Base-by-base conservation (phyloP, 2,113 vertebrate species). In the Pelecanus crispus region DNA sequence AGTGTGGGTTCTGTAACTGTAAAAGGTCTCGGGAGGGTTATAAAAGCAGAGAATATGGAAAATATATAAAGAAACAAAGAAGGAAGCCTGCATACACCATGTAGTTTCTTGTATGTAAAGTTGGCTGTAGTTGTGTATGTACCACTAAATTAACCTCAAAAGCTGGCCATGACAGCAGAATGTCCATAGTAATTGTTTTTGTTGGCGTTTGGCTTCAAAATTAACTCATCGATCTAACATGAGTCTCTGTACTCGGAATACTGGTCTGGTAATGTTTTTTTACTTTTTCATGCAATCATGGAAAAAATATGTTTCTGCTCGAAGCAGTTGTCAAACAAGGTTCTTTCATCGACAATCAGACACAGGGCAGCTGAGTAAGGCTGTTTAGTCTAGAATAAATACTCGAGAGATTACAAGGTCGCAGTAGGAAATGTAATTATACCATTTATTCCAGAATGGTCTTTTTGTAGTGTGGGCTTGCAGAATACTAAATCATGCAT, bases 321-420 rank as follows among this genome's bases (percentile, higher is more conserved):
- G 96, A 96, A 98, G 97, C 98, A 98, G 98, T 98, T 99, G 98
- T 99, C 98, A 98, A 98, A 98, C 98, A 98, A 98, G 97, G 97
- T 98, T 99, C 99, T 99, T 98, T 99, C 98, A 99, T 98, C 97
- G 97, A 93, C 96, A 97, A 91, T 98, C 98, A 98, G 98, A 99
- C 98, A 97, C 97, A 97, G 97, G 98, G 98, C 99, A 99, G 99
- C 99, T 99, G 98, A 99, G 98, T 95, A 87, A 98, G 97, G 98
- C 97, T 99, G 99, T 99, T 99, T 99, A 99, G 99, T 99, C 99
- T 99, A 98, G 98, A 97, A 97, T 97, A 97, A 98, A 98, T 97
- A 98, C 99, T 99, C 98, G 45, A 82, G 98, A 99, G 99, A 99
- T 98, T 98, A 97, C 97, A 96, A 98, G 98, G 98, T 98, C 97